Conservation (phyloP, 2,113 vertebrate genomes). For the Tachuris rubrigastra region DNA sequence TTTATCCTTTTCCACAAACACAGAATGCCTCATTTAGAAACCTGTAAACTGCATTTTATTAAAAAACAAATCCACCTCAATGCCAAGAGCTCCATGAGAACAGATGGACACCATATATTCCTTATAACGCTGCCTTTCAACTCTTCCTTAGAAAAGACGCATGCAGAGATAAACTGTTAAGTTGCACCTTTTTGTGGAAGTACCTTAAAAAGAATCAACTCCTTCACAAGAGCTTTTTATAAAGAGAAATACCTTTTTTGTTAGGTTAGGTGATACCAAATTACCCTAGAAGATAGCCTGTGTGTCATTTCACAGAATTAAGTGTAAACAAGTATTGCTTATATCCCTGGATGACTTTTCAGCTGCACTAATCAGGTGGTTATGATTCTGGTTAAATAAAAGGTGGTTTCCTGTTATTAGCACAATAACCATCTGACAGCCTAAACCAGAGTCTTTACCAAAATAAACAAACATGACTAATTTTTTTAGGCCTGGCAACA, state of each 20-base stretch:
- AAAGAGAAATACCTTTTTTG: constrained; percentile 25
- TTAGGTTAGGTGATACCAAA: constrained; percentile 4
- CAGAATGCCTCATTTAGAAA: constrained; percentile 88
- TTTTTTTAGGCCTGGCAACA: constrained; percentile 80
- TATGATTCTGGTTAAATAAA: constrained; percentile 56
- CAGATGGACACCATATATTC: constrained; percentile 77
- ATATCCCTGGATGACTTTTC: background rate
- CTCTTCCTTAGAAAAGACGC: constrained; percentile 33
- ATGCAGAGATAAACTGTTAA: constrained; percentile 46
- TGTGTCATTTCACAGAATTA: background rate
- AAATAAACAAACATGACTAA: constrained; percentile 80
- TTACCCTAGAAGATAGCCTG: background rate
- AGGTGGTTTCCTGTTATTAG: constrained; percentile 40
- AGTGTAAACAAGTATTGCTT: constrained; percentile 24
- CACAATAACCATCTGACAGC: constrained; percentile 66
- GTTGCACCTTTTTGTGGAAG: constrained; percentile 57
- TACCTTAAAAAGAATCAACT: constrained; percentile 21
- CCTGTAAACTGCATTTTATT: constrained; percentile 85
- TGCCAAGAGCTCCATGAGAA: constrained; percentile 72
- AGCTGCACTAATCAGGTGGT: background rate
- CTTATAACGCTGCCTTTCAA: constrained; percentile 55
- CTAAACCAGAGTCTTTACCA: constrained; percentile 74
- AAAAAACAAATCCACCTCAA: constrained; percentile 77
- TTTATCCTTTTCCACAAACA: constrained; percentile 89
- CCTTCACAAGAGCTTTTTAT: constrained; percentile 3